Evolutionary conservation across 1,140 invertebrate species (phyloP), one percentile per base, ranked within the genome.

Genomic region (Psilanteris sp.): DNA sequence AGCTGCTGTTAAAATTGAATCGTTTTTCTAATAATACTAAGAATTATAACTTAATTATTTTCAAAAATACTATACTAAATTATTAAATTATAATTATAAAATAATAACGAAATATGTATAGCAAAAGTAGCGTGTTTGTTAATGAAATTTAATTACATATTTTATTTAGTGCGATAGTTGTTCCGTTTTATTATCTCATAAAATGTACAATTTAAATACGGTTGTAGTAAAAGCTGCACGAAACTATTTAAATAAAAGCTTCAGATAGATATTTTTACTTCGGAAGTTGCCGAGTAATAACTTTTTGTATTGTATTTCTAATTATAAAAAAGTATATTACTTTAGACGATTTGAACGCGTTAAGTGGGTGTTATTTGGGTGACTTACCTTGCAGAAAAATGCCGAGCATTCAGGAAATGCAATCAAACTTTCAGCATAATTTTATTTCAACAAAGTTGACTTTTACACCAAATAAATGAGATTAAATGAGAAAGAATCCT

Each of bases 341-440:
- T 68, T 59, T 14, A 52, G 57, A 57, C 24, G 37, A 5, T 44
- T 41, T 9, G 29, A 24, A 37, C 24, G 66, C 44, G 43, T 39
- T 70, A 59, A 70, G 29, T 52, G 44, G 54, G 43, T 44, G 36
- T 59, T 50, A 70, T 59, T 70, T 70, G 43, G 54, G 34, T 59
- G 43, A 59, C 34, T 36, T 50, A 44, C 15, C 36, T 18, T 18
- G 15, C 18, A 16, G 27, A 61, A 71, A 71, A 71, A 71, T 71
- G 54, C 52, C 0, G 18, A 14, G 46, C 31, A 54, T 71, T 61
- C 46, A 61, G 61, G 46, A 61, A 61, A 71, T 71, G 67, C 55
- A 71, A 61, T 71, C 67, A 61, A 61, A 71, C 67, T 61, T 71
- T 71, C 15, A 36, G 55, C 54, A 61, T 61, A 71, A 61, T 71